A percentile compares a stretch with the other conserved stretches of the same genome.
These are phyloP conservation scores for Reticulitermes speratus DNA, from an alignment of 1,140 invertebrate species.

Conservation along the genomic window DNA sequence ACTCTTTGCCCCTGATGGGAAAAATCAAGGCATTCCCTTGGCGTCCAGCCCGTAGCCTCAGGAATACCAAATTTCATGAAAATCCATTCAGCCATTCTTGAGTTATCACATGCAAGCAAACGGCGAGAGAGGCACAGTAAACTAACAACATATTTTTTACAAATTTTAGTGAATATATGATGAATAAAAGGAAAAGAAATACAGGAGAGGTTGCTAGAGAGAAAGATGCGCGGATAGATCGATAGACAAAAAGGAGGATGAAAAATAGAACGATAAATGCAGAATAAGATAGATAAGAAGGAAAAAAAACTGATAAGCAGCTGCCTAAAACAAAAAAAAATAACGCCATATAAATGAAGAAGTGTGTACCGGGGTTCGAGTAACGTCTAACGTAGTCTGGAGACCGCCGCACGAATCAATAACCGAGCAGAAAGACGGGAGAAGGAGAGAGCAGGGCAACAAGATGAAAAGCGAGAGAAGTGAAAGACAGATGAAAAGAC, in stretches of 20 bases:
- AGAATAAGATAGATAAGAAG: not conserved
- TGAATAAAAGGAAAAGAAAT: too few relatives aligned
- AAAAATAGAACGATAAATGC: not conserved
- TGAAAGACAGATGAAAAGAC: constrained; percentile 29
- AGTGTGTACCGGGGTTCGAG: not conserved
- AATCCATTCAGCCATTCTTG: too few relatives aligned
- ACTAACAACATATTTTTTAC: too few relatives aligned
- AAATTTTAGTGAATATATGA: too few relatives aligned
- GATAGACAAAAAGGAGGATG: not conserved
- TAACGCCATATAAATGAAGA: not conserved
- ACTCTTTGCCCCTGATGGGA: too few relatives aligned
- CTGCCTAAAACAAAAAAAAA: not conserved
- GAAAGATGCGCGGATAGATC: not conserved
- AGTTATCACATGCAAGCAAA: too few relatives aligned
- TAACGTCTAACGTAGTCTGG: not conserved
- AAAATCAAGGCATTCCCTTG: too few relatives aligned
- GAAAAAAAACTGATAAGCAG: not conserved
- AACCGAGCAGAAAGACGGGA: not conserved
- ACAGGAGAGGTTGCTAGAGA: too few relatives aligned
- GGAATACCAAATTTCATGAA: too few relatives aligned
- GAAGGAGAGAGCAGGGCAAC: not conserved
- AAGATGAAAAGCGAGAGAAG: constrained; percentile 20
- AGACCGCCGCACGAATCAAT: not conserved
- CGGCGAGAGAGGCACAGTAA: too few relatives aligned
- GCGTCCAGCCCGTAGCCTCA: too few relatives aligned